Evolutionary conservation across 2,113 vertebrate species (phyloP).

Genomic region (Zosterops pallidus): DNA sequence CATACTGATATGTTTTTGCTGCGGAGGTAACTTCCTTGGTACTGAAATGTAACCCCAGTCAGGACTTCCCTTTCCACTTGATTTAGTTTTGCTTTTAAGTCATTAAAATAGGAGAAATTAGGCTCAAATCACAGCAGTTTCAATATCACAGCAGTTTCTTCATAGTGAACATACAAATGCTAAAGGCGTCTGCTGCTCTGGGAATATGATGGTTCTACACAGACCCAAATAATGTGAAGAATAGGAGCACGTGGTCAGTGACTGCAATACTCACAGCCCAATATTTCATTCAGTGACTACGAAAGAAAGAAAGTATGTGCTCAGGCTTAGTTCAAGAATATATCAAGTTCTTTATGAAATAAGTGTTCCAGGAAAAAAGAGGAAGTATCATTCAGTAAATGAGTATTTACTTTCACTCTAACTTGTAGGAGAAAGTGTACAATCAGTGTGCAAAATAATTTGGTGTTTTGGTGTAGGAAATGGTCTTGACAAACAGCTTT

Average conservation of each 20-base stretch:
- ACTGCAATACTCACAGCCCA: background rate
- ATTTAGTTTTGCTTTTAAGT: background rate
- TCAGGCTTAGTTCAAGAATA: background rate
- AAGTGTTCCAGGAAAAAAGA: background rate
- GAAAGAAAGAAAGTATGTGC: background rate
- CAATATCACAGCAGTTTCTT: background rate
- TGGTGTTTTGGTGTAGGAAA: background rate
- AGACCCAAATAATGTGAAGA: background rate
- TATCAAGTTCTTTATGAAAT: background rate
- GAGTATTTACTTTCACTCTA: background rate
- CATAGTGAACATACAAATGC: background rate
- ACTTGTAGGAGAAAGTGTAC: background rate
- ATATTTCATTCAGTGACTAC: background rate
- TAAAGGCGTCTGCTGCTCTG: background rate
- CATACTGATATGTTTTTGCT: background rate
- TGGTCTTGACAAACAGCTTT: background rate
- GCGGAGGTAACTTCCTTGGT: background rate
- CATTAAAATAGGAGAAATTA: background rate
- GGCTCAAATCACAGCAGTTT: background rate
- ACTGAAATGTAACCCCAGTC: background rate
- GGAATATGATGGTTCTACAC: background rate
- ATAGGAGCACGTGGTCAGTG: background rate
- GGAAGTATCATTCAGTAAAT: background rate
- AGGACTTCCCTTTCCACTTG: background rate
- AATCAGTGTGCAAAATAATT: background rate